Conservation (phyloP, 2,797 vertebrate genomes). For the Siniperca scherzeri region DNA sequence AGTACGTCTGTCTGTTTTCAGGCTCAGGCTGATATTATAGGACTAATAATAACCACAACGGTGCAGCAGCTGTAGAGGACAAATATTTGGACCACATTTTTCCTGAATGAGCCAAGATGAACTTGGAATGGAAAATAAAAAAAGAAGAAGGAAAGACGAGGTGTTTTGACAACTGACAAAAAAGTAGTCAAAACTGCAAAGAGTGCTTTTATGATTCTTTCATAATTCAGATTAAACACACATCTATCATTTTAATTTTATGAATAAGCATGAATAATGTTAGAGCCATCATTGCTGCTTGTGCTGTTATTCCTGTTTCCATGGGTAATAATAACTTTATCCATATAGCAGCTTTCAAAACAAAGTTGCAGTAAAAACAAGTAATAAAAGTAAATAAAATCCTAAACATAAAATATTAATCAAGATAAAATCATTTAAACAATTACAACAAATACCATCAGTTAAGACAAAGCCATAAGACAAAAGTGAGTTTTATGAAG, state of each 20-base stretch:
- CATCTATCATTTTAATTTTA: no score
- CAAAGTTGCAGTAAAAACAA: no score
- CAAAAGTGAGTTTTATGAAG: no score
- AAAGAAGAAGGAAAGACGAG: background rate
- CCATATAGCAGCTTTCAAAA: no score
- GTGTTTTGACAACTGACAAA: background rate
- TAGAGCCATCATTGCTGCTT: background rate
- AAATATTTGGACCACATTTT: conserved; percentile 18
- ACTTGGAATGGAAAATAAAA: conserved; percentile 4
- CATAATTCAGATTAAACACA: background rate
- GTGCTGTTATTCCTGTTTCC: background rate
- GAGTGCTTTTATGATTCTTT: background rate
- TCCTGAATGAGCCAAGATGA: conserved; percentile 3
- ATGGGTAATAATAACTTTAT: no score
- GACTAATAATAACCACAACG: conserved; percentile 19
- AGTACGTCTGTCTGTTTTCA: background rate
- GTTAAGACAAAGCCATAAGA: no score
- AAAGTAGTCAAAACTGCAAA: background rate
- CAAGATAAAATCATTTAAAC: no score
- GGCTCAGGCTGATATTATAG: background rate
- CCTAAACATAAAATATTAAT: no score
- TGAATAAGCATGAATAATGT: background rate
- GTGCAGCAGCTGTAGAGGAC: conserved; percentile 37
- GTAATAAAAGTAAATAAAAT: no score
- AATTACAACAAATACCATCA: no score